phyloP scores from a whole-genome alignment of 2,797 vertebrate species.

The Macropus fuliginosus region DNA sequence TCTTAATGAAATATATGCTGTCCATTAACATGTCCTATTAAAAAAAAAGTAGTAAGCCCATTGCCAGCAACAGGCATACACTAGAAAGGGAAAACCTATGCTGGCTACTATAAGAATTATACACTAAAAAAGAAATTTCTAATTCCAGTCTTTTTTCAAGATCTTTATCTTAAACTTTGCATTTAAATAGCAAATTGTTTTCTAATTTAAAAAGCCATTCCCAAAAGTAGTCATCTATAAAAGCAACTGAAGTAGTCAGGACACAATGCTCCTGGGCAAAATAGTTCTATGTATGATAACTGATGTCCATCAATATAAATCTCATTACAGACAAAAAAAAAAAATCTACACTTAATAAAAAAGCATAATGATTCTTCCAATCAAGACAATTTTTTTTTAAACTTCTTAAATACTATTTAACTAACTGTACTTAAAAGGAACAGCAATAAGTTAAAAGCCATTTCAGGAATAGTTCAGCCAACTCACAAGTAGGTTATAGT shows the following conservation, averaged over 20 bases:
- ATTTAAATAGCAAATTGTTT: constrained; percentile 70
- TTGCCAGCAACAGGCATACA: constrained; percentile 85
- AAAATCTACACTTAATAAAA: constrained; percentile 72
- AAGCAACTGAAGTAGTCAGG: constrained; percentile 74
- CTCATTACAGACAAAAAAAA: constrained; percentile 62
- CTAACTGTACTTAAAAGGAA: constrained; percentile 77
- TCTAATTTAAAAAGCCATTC: constrained; percentile 72
- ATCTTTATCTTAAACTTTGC: constrained; percentile 70
- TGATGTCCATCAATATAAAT: constrained; percentile 65
- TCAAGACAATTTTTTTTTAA: constrained; percentile 82
- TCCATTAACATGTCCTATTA: constrained; percentile 63
- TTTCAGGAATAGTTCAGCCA: constrained; percentile 70
- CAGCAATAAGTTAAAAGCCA: constrained; percentile 68
- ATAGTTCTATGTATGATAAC: constrained; percentile 73
- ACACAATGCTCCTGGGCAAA: constrained; percentile 77
- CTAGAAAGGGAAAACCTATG: constrained; percentile 75
- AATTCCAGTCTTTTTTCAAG: constrained; percentile 52
- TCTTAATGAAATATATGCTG: constrained; percentile 57
- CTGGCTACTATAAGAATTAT: constrained; percentile 75
- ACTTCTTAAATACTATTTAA: constrained; percentile 82
- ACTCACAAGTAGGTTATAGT: constrained; percentile 63
- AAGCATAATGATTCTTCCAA: constrained; percentile 70
- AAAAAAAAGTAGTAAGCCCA: constrained; percentile 73
- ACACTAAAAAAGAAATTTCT: constrained; percentile 78
- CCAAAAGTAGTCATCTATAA: constrained; percentile 70